Evolutionary conservation across 2,113 vertebrate genomes (phyloP), one percentile per base, ranked within the genome.

Genomic region (Chiloscyllium plagiosum): DNA sequence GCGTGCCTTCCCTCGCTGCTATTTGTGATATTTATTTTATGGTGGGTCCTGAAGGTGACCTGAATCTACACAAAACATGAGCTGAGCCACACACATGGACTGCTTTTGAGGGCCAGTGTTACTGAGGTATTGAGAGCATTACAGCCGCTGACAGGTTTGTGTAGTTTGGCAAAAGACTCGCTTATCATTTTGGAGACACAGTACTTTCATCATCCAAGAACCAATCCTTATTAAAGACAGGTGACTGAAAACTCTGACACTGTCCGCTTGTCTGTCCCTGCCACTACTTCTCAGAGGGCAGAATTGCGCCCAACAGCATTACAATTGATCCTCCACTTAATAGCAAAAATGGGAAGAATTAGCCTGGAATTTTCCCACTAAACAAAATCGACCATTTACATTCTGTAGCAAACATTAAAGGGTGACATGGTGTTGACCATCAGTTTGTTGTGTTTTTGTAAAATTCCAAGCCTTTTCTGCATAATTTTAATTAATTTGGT

Each of bases 91-190:
- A 52, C 47, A 52, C 94, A 20, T 50, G 94, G 94, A 95, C 94
- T 76, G 94, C 94, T 95, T 95, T 95, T 95, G 69, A 76, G 94
- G 94, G 68, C 61, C 42, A 19, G 15, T 95, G 42, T 72, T 95
- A 70, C 24, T 19, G 89, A 70, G 69, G 42, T 26, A 70, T 50
- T 29, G 13, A 50, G 93, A 72, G 4, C 22, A 20, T 47, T 69
- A 3, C 4, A 42, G 17, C 37, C 42, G 37, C 8, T 20, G 20
- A 2, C 37, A 70, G 15, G 6, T 68, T 1, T n/a, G 4, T 47
- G 42, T 12, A 47, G 66, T 0, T 95, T 26, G 22, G 20, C 29
- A 93, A 65, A 93, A 93, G 20, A 17, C 69, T 50, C 52, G 69
- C 42, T 47, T 52, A 5, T 76, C 5, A 26, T 52, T 61, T 76